Conservation (phyloP, 2,113 vertebrate genomes). For the Zapus hudsonius region DNA sequence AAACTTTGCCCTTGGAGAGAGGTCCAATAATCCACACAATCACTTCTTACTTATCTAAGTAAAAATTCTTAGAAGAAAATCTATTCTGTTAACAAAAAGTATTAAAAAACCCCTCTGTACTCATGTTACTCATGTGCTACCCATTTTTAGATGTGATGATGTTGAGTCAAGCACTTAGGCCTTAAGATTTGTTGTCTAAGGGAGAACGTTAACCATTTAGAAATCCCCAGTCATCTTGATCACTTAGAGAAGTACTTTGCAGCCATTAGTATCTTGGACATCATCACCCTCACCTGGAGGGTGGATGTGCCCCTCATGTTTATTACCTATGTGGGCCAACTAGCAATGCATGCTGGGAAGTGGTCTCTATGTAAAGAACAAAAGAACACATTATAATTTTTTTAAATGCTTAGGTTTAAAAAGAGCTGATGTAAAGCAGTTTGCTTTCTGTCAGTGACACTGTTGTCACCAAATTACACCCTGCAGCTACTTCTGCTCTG, state of each 20-base stretch:
- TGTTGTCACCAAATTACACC: background rate
- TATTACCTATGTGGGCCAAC: background rate
- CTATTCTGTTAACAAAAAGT: constrained; percentile 10
- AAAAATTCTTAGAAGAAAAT: constrained; percentile 47
- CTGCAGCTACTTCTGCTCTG: background rate
- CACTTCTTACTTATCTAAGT: constrained; percentile 23
- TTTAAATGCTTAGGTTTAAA: constrained; percentile 43
- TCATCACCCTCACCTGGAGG: background rate
- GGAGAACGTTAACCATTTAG: background rate
- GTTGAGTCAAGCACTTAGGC: background rate
- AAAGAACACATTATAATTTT: background rate
- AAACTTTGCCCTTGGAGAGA: constrained; percentile 42
- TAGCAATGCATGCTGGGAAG: background rate
- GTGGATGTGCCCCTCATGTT: background rate
- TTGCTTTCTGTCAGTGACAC: background rate
- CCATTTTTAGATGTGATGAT: background rate
- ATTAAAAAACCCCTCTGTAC: background rate
- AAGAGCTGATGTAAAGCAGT: background rate
- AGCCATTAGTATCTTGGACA: background rate
- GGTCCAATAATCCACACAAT: background rate
- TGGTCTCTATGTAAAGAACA: background rate
- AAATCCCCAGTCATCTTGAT: background rate
- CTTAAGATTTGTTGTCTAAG: background rate
- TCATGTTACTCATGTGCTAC: background rate
- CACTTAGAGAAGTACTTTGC: constrained; percentile 30